These are phyloP conservation scores for Tenthredo mesomela DNA, from an alignment of 2,888 invertebrate species.

Conservation along the genomic window DNA sequence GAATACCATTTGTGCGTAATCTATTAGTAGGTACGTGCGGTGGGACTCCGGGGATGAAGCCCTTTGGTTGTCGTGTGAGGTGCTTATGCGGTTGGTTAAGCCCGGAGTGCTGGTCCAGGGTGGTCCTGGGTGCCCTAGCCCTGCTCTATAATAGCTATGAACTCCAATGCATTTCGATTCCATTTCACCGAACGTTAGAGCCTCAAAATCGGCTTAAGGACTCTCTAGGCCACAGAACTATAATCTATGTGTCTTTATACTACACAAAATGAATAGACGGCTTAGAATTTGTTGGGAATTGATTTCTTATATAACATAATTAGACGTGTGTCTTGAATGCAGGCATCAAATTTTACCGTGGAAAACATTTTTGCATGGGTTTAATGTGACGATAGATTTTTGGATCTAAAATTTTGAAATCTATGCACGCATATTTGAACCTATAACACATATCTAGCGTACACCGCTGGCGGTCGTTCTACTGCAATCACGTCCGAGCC, in stretches of 20 bases:
- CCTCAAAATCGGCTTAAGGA: conserved; percentile 39
- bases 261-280: neutral
- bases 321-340: neutral
- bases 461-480: conserved; percentile 31
- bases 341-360: neutral
- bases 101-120: conserved; percentile 63
- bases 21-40: conserved; percentile 57
- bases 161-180: conserved; percentile 36
- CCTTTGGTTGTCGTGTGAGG: conserved; percentile 73
- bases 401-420: neutral
- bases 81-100: conserved; percentile 74
- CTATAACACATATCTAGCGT: neutral
- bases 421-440: neutral
- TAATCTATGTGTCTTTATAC: neutral
- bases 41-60: conserved; percentile 68
- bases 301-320: neutral
- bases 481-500: conserved; percentile 27
- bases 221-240: conserved; percentile 25
- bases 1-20: conserved; percentile 58
- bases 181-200: conserved; percentile 34
- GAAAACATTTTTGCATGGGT: neutral
- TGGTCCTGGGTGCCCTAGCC: conserved; percentile 44
- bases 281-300: neutral
- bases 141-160: conserved; percentile 21
- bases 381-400: neutral